Percentiles rank a stretch among this genome's conserved stretches.
These are phyloP conservation scores for Agapornis canus DNA, from an alignment of 2,797 vertebrate species.

Conservation along the genomic window DNA sequence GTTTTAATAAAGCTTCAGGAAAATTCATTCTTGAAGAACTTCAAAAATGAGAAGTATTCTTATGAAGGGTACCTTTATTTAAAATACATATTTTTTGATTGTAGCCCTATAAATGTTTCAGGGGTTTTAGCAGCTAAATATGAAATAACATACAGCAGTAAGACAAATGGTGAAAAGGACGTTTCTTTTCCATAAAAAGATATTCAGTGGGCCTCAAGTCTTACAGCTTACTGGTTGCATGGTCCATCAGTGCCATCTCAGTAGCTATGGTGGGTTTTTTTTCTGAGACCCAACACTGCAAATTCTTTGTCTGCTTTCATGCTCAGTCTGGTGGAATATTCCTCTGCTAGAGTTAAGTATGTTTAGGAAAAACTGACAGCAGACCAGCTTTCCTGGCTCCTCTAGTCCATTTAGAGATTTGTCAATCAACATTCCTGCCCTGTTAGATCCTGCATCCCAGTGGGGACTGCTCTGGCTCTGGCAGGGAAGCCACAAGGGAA, in stretches of 20 bases:
- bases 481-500: neutral
- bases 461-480: neutral
- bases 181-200: neutral
- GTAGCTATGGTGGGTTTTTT: neutral
- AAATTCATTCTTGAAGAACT: neutral
- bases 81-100: neutral
- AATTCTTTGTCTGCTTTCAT: neutral
- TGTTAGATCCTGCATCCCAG: neutral
- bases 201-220: neutral
- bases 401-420: slow-evolving; percentile 5
- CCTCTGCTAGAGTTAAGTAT: neutral
- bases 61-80: neutral
- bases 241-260: neutral
- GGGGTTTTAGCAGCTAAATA: neutral
- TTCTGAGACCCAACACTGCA: neutral
- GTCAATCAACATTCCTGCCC: slow-evolving; percentile 36
- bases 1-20: neutral
- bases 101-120: neutral
- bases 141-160: neutral
- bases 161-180: neutral
- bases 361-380: slow-evolving; percentile 14
- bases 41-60: neutral
- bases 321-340: neutral
- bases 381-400: slow-evolving; percentile 25
- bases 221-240: neutral